phyloP scores from a whole-genome alignment of 2,888 invertebrate species.

The Oegoconia quadripuncta region DNA sequence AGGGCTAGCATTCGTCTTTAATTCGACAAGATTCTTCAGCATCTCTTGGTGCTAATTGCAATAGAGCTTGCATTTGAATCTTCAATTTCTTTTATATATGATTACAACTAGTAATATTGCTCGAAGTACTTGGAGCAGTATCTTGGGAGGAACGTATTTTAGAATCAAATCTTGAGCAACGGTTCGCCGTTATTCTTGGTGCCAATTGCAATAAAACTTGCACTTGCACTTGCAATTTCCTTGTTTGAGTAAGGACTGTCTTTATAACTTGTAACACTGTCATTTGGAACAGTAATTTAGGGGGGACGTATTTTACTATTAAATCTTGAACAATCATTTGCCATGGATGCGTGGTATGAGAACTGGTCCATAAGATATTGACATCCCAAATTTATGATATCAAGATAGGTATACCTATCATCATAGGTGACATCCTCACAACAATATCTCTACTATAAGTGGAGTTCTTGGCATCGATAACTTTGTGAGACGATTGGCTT shows the following conservation, averaged over 20 bases:
- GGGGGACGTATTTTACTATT: too few relatives aligned
- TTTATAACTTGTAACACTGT: too few relatives aligned
- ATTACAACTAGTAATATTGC: slow-evolving; percentile 56
- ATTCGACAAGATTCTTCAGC: slow-evolving; percentile 73
- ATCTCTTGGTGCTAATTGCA: slow-evolving; percentile 70
- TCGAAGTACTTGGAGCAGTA: slow-evolving; percentile 54
- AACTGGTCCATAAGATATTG: slow-evolving; percentile 58
- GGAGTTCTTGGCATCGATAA: slow-evolving; percentile 65
- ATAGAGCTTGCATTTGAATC: slow-evolving; percentile 58
- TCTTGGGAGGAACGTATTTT: slow-evolving; percentile 74
- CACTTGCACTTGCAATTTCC: too few relatives aligned
- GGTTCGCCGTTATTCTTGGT: slow-evolving; percentile 71
- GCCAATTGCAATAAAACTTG: too few relatives aligned
- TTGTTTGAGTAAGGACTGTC: too few relatives aligned
- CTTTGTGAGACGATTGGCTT: slow-evolving; percentile 67
- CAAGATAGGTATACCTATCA: slow-evolving; percentile 69
- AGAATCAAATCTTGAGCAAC: slow-evolving; percentile 75
- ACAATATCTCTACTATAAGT: slow-evolving; percentile 52
- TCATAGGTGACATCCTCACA: slow-evolving; percentile 58
- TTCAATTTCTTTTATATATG: slow-evolving; percentile 42
- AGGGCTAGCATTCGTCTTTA: slow-evolving; percentile 64
- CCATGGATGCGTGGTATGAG: slow-evolving; percentile 59
- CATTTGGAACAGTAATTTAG: too few relatives aligned
- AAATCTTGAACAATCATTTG: too few relatives aligned
- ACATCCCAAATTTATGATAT: slow-evolving; percentile 71